Conservation (phyloP, 2,888 invertebrate genomes). For the Aporophyla lueneburgensis region DNA sequence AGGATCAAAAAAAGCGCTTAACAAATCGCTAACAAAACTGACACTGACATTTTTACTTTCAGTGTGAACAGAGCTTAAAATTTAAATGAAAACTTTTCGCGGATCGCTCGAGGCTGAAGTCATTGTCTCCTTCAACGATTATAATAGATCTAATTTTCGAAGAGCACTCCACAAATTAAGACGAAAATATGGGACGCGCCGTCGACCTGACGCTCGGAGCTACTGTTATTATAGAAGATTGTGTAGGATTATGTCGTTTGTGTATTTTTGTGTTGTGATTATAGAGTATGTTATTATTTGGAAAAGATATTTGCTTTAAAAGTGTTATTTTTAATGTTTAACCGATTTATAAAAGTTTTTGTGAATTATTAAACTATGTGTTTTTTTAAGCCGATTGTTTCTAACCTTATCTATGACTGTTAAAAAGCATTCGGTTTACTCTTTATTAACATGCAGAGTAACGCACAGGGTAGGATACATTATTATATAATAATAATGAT, state of each 20-base stretch:
- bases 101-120: conserved; percentile 32
- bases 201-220: background rate
- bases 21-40: conserved; percentile 11
- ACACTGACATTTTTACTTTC: conserved; percentile 14
- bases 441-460: too few species aligned
- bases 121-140: conserved; percentile 54
- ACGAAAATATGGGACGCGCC: conserved; percentile 29
- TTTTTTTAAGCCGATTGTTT: too few species aligned
- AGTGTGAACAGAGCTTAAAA: conserved; percentile 33
- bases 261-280: background rate
- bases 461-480: too few species aligned
- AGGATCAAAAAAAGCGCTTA: background rate
- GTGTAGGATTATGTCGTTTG: background rate
- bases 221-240: conserved; percentile 23
- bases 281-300: background rate
- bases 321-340: background rate
- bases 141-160: conserved; percentile 58
- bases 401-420: too few species aligned
- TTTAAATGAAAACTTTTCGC: conserved; percentile 52
- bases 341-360: too few species aligned
- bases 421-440: too few species aligned
- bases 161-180: conserved; percentile 52
- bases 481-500: too few species aligned
- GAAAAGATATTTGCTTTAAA: background rate
- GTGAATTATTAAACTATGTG: too few species aligned